Percentiles rank a stretch among this genome's conserved stretches.
These are phyloP conservation scores for Melipona bicolor DNA, from an alignment of 2,888 invertebrate species.

Conservation along the genomic window DNA sequence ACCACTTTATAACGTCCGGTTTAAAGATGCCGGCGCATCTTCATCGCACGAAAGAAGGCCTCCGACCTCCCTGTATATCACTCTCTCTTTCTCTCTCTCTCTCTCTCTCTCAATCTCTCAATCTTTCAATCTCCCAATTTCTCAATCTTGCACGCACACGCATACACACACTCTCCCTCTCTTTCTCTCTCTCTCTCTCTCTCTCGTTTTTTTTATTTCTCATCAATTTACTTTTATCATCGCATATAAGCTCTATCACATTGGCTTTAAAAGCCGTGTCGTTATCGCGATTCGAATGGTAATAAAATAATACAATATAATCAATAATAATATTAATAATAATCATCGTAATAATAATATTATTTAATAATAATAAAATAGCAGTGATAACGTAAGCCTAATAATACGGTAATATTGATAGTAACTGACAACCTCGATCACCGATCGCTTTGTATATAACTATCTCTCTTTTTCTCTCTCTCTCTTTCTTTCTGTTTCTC, in stretches of 20 bases:
- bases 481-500: not conserved
- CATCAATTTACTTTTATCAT: conserved; percentile 70
- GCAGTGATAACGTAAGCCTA: conserved; percentile 76
- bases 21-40: conserved; percentile 54
- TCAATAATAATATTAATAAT: conserved; percentile 74
- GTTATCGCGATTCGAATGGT: conserved; percentile 73
- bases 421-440: conserved; percentile 70
- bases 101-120: not conserved
- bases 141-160: too few relatives aligned
- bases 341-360: conserved; percentile 72
- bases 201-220: not conserved
- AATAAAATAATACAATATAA: conserved; percentile 74
- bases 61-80: conserved; percentile 3
- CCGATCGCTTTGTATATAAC: conserved; percentile 46
- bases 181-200: not conserved
- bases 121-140: not conserved
- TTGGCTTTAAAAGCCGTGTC: conserved; percentile 84
- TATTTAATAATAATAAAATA: conserved; percentile 71
- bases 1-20: conserved; percentile 44
- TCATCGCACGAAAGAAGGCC: conserved; percentile 30
- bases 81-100: not conserved
- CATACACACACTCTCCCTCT: not conserved
- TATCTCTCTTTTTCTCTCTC: not conserved
- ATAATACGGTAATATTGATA: conserved; percentile 75
- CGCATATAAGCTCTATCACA: conserved; percentile 84